phyloP scores from a whole-genome alignment of 2,113 vertebrate genomes.

The Tupaia tana region DNA sequence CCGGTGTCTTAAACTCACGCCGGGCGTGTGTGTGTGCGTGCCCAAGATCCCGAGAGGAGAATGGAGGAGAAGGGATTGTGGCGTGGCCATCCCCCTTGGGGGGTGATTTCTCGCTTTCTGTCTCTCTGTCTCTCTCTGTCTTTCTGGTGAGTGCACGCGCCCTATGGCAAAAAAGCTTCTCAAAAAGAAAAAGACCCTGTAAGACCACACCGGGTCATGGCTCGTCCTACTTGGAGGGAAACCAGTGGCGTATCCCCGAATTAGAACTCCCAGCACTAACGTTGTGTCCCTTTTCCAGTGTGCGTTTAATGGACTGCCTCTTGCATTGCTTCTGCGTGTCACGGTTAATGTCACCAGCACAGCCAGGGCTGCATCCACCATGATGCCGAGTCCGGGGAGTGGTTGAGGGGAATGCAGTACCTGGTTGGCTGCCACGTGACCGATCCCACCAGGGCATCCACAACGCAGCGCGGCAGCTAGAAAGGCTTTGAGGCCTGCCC shows the following conservation, averaged over 20 bases:
- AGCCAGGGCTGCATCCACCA: fast-evolving
- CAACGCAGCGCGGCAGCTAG: not conserved
- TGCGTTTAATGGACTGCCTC: not conserved
- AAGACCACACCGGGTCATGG: not conserved
- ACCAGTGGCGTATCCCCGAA: not conserved
- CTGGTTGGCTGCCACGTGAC: fast-evolving
- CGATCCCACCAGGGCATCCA: too few relatives aligned
- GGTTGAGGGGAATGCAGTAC: not conserved
- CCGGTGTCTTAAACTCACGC: too few relatives aligned
- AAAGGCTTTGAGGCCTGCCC: fast-evolving
- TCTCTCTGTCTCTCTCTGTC: too few relatives aligned
- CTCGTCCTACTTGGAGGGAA: not conserved
- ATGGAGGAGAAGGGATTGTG: too few relatives aligned
- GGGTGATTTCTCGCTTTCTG: too few relatives aligned
- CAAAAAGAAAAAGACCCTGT: too few relatives aligned
- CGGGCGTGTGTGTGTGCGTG: too few relatives aligned
- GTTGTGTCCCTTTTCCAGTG: not conserved
- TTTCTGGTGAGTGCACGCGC: too few relatives aligned
- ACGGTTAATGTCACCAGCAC: too few relatives aligned
- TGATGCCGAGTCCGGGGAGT: fast-evolving
- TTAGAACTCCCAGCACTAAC: not conserved
- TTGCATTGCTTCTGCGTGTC: fast-evolving
- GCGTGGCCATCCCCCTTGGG: too few relatives aligned
- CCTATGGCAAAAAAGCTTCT: too few relatives aligned
- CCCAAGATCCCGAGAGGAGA: too few relatives aligned